These are phyloP conservation scores for Caenorhabditis latens DNA, from an alignment of 1,140 invertebrate genomes.

Conservation along the genomic window DNA sequence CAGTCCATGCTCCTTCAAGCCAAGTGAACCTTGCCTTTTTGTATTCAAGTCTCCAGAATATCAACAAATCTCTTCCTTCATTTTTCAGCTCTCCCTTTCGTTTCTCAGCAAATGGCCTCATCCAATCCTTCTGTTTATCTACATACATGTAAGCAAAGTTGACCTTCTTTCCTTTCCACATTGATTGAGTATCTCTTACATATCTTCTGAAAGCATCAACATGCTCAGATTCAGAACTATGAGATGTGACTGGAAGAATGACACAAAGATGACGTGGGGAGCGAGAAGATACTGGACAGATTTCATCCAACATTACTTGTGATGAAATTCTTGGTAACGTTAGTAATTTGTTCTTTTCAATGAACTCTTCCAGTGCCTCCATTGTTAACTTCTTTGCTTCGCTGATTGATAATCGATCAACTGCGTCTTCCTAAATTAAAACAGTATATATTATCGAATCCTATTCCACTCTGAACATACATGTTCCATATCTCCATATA, in stretches of 20 bases:
- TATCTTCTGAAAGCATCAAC: slow-evolving; percentile 66
- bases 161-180: slow-evolving; percentile 56
- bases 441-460: too few species aligned
- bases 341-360: slow-evolving; percentile 71
- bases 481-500: slow-evolving; percentile 75
- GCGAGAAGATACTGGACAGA: slow-evolving; percentile 73
- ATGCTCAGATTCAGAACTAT: slow-evolving; percentile 62
- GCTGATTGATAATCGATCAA: slow-evolving; percentile 62
- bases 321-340: slow-evolving; percentile 72
- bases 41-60: slow-evolving; percentile 73
- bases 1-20: slow-evolving; percentile 66
- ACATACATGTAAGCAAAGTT: slow-evolving; percentile 69
- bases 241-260: slow-evolving; percentile 69
- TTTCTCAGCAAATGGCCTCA: slow-evolving; percentile 67
- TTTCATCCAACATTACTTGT: slow-evolving; percentile 69
- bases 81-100: slow-evolving; percentile 53
- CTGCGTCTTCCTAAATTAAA: slow-evolving; percentile 64
- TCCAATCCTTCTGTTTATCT: slow-evolving; percentile 69
- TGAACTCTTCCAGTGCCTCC: slow-evolving; percentile 67
- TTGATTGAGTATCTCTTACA: slow-evolving; percentile 50
- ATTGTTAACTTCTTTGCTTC: slow-evolving; percentile 65
- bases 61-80: slow-evolving; percentile 65
- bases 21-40: slow-evolving; percentile 69
- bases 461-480: slow-evolving; percentile 17
- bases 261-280: slow-evolving; percentile 69